Conservation (phyloP, 2,113 vertebrate genomes). For the Nerophis lumbriciformis region DNA sequence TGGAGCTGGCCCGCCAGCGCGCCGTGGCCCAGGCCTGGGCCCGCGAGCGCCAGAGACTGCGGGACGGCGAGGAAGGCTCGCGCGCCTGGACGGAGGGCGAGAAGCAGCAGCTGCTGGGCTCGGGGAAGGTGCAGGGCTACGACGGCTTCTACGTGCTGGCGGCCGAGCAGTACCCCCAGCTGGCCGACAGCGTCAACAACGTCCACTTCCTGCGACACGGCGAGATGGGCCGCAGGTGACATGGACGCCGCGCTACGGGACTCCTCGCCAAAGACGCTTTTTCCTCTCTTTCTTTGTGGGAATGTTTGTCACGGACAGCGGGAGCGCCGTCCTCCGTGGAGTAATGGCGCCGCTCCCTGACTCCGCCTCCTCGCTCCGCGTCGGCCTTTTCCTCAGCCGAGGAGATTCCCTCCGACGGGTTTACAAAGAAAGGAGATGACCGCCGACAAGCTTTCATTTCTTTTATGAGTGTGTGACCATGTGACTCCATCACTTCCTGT, state of each 20-base stretch:
- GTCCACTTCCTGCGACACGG: constrained; percentile 99
- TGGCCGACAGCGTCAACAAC: constrained; percentile 95
- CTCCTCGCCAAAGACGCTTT: constrained; percentile 97
- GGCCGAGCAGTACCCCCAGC: constrained; percentile 94
- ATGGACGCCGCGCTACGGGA: constrained; percentile 64
- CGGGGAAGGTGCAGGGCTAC: constrained; percentile 88
- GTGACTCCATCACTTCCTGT: too few species aligned
- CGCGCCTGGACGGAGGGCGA: constrained; percentile 94
- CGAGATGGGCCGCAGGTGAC: constrained; percentile 99
- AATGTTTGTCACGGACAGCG: too few species aligned
- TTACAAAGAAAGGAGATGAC: constrained; percentile 28
- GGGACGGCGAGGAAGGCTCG: constrained; percentile 91
- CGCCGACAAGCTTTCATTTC: constrained; percentile 36
- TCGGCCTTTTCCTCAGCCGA: constrained; percentile 75
- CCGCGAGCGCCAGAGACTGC: constrained; percentile 87
- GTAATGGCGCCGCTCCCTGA: constrained; percentile 23
- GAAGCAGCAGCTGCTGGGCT: constrained; percentile 88
- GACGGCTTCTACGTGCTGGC: constrained; percentile 93
- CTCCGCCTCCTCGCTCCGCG: constrained; percentile 68
- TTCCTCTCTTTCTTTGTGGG: too few species aligned
- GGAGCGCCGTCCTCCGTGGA: too few species aligned
- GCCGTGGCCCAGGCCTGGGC: constrained; percentile 85
- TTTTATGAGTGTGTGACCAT: constrained; percentile 32
- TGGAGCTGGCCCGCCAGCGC: constrained; percentile 88
- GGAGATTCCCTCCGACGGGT: constrained; percentile 73